Base-by-base conservation (phyloP, 2,797 vertebrate species). In the Notolabrus celidotus region DNA sequence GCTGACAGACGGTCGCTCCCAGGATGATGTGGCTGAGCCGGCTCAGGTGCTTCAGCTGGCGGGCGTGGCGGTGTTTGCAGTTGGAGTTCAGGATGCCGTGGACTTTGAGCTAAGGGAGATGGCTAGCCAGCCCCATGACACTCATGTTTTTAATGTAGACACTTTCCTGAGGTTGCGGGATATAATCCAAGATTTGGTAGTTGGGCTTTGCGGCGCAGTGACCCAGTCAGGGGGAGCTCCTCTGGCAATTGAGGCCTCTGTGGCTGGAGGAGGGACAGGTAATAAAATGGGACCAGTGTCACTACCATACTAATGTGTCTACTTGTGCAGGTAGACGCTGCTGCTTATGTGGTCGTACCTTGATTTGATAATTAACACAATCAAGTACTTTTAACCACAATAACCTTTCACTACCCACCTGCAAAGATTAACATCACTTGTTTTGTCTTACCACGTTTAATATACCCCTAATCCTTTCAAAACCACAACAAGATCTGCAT, bases 241-340 rank as follows among this genome's bases (percentile, higher is more conserved):
- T 12, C 53, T 89, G 80, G 80, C 77, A 62, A 82, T 82, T 69
- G 93, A 95, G 74, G 93, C 89, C 87, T 92, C 88, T 80, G 86
- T 91, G 89, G 79, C 91, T 91, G 93, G 93, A 92, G 93, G 93
- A 93, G 84, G 94, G 91, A 95, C 95, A 96, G 96, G 96, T 96
- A 96, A 96, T 56, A 68, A 79, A 82, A 64, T 75, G 79, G 84
- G 81, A 88, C 86, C 89, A 87, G 85, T 77, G 80, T 82, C 86
- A 78, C 86, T 85, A 90, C 87, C 85, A 85, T 75, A 91, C 93
- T 93, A 88, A 86, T 83, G 65, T 77, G 68, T 67, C 71, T 68
- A 81, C 73, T 73, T 87, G 84, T 87, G 80, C 82, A 75, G 77
- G 61, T 75, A 49, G 55, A 79, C 60, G 41, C 58, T 72, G 79